Evolutionary conservation across 2,797 vertebrate genomes (phyloP), one percentile per base, ranked within the genome.

Genomic region (Lithobates sylvaticus): DNA sequence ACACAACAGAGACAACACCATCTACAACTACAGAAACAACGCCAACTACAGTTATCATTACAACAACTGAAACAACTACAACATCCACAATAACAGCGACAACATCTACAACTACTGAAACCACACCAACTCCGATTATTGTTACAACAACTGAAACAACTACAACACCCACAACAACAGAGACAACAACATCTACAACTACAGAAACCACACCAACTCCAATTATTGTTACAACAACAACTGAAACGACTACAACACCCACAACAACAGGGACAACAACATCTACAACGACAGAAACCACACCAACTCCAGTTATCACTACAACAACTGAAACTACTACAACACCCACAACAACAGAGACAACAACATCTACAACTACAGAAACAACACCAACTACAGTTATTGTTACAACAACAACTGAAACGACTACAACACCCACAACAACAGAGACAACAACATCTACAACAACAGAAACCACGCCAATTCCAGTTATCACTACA

Each of bases 271-370:
- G 2, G 3, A 81, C 23, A 0, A 58, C n/a, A 3, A 29, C 44
- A 54, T 9, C 3, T 13, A 12, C 44, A 47, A 47, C 44, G 2
- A 76, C 44, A 29, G 10, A 12, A 3, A 12, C 44, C 12, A 47
- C 44, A 0, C 34, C 74, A 50, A 9, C 15, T 0, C 74, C 18
- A 1, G 3, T 0, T n/a, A 2, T 36, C 15, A 0, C 23, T 0
- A 54, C 16, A 12, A 2, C n/a, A 2, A n/a, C 27, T 36, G 15
- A 29, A 29, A 42, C 74, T 0, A 58, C 74, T 18, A 21, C 44
- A 26, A 7, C 26, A 21, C 47, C 26, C 0, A 44, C n/a, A 5
- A 61, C 34, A 23, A 67, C 18, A 12, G 2, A 61, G 26, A 42
- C 65, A 3, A 26, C 44, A 29, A 72, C 70, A 34, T 18, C 72